phyloP scores from a whole-genome alignment of 2,888 invertebrate species.

The Cenopis cana region DNA sequence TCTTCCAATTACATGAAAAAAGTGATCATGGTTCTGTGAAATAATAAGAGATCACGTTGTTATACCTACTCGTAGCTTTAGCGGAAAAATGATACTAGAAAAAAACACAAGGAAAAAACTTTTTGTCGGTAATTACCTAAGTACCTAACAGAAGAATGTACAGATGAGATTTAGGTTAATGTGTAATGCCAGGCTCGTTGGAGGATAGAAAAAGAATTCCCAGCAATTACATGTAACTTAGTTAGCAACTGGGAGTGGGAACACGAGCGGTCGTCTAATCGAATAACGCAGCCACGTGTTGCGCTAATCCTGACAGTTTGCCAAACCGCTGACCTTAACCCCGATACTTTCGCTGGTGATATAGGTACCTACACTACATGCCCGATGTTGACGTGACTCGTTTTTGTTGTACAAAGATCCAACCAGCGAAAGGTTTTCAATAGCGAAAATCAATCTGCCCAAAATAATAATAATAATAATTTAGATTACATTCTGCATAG shows the following conservation, averaged over 20 bases:
- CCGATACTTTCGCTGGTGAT: conserved; percentile 34
- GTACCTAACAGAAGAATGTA: not conserved
- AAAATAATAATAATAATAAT: too few relatives aligned
- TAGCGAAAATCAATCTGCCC: too few relatives aligned
- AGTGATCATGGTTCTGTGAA: not conserved
- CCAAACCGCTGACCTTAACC: conserved; percentile 41
- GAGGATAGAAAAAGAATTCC: not conserved
- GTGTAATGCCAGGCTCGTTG: not conserved
- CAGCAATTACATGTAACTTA: not conserved
- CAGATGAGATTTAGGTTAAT: not conserved
- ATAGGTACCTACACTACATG: conserved; percentile 17
- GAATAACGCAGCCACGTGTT: conserved; percentile 26
- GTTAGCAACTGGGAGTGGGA: not conserved
- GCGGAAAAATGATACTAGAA: not conserved
- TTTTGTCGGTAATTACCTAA: too few relatives aligned
- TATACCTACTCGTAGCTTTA: too few relatives aligned
- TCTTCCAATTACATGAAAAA: not conserved
- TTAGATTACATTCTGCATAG: too few relatives aligned
- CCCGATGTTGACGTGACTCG: conserved; percentile 8
- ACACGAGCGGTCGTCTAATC: conserved; percentile 10
- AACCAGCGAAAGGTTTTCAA: too few relatives aligned
- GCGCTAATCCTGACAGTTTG: conserved; percentile 31
- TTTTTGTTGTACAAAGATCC: not conserved
- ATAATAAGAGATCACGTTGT: not conserved
- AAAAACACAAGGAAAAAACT: not conserved